phyloP scores from a whole-genome alignment of 2,797 vertebrate genomes.

The Ceyx erithaca region DNA sequence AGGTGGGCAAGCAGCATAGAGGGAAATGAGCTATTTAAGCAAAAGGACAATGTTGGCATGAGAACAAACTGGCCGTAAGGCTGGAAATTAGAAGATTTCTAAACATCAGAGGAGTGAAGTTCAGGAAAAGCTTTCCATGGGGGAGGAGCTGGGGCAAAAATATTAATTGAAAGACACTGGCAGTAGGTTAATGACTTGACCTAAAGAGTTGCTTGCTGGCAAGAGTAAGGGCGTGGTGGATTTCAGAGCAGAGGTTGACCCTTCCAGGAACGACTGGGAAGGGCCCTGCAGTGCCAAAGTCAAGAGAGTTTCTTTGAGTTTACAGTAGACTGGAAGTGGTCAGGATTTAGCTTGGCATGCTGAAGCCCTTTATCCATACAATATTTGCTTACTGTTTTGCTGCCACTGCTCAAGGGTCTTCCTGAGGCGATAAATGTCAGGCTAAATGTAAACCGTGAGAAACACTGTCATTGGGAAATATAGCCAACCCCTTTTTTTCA shows the following conservation, averaged over 20 bases:
- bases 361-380: neutral
- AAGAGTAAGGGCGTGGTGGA: neutral
- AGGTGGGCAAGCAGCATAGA: neutral
- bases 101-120: conserved; percentile 51
- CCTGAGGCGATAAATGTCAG: neutral
- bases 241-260: conserved; percentile 9
- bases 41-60: conserved; percentile 66
- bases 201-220: neutral
- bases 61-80: conserved; percentile 52
- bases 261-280: conserved; percentile 4
- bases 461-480: neutral
- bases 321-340: neutral
- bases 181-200: conserved; percentile 26
- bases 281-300: neutral
- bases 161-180: neutral
- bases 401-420: neutral
- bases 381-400: neutral
- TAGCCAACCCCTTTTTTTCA: neutral
- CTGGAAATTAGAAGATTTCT: conserved; percentile 56
- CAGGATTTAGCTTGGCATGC: neutral
- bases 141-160: neutral
- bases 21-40: conserved; percentile 69
- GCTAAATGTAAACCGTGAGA: neutral
- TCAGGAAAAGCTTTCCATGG: conserved; percentile 42
- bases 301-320: neutral